Evolutionary conservation across 2,113 vertebrate species (phyloP).

Genomic region (Alouatta palliata): DNA sequence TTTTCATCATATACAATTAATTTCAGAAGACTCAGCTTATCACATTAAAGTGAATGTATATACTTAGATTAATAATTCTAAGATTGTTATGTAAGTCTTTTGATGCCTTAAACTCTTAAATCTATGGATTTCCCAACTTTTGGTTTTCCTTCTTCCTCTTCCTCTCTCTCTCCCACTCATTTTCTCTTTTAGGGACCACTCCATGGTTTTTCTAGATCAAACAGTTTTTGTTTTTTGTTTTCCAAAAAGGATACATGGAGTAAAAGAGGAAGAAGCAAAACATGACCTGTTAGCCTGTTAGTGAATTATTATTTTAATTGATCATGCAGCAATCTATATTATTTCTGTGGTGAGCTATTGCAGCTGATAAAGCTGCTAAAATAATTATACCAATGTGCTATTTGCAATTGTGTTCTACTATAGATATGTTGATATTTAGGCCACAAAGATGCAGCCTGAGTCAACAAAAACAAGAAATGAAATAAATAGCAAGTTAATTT

Average conservation of each 20-base stretch:
- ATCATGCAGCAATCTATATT: not conserved
- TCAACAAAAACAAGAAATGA: not conserved
- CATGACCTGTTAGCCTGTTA: not conserved
- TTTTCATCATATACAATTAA: not conserved
- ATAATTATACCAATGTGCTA: not conserved
- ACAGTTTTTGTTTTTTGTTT: not conserved
- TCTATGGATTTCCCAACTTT: not conserved
- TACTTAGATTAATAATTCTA: constrained; percentile 1
- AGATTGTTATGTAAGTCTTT: not conserved
- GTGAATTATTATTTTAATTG: not conserved
- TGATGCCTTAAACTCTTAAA: not conserved
- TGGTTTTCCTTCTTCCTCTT: not conserved
- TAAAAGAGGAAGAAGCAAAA: not conserved
- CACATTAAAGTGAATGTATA: not conserved
- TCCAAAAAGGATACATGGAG: not conserved
- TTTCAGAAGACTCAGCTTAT: constrained; percentile 8
- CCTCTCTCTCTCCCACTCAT: not conserved
- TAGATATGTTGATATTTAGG: not conserved
- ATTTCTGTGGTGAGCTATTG: not conserved
- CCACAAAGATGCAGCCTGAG: not conserved
- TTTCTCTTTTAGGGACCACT: not conserved
- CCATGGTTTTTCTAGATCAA: not conserved
- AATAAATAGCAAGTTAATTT: not conserved
- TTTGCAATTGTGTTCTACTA: not conserved
- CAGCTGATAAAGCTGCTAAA: not conserved